These are phyloP conservation scores for Philopotamus ludificatus DNA, from an alignment of 1,140 invertebrate species.

Conservation along the genomic window DNA sequence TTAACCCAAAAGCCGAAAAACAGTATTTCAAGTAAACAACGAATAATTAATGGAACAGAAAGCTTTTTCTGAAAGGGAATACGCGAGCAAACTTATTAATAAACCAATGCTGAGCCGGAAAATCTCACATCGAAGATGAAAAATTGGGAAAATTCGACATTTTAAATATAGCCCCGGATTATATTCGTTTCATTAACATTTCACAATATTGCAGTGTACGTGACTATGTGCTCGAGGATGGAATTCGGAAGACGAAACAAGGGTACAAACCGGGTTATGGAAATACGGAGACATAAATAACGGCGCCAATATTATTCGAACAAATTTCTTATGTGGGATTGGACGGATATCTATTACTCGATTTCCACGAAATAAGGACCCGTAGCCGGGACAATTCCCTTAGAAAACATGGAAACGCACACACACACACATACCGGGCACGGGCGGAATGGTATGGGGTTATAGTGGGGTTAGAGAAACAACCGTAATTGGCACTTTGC, in stretches of 20 bases:
- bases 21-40: constrained; percentile 32
- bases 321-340: background rate
- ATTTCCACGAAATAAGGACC: background rate
- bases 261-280: constrained; percentile 10
- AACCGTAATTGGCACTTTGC: constrained; percentile 23
- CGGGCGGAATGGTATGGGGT: background rate
- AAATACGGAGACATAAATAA: constrained; percentile 21
- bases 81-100: background rate
- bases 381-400: constrained; percentile 8
- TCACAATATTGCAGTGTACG: background rate
- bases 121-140: background rate
- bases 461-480: constrained; percentile 7
- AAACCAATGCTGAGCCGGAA: background rate
- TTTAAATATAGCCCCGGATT: too few relatives aligned
- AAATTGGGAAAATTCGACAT: background rate
- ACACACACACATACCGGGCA: background rate
- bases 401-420: background rate
- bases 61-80: constrained; percentile 19
- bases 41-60: constrained; percentile 28
- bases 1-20: constrained; percentile 31
- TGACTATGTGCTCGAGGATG: background rate
- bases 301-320: background rate
- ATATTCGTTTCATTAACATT: too few relatives aligned
- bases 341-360: constrained; percentile 8
- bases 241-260: background rate